Conservation (phyloP, 1,140 invertebrate species). For the Homarus americanus region DNA sequence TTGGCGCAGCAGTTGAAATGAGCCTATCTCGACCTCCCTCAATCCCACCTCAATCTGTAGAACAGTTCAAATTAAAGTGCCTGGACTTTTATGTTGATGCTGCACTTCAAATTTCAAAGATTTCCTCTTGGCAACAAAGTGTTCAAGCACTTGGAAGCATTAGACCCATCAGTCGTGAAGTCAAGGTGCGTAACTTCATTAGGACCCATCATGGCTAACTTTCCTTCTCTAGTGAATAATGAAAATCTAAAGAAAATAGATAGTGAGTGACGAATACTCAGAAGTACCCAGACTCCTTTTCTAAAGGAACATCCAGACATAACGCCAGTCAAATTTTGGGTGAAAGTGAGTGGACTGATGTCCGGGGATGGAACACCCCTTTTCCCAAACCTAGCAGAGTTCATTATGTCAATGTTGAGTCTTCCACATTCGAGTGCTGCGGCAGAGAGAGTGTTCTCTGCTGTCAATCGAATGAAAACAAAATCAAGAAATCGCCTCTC, state of each 20-base stretch:
- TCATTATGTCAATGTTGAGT: conserved; percentile 23
- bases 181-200: conserved; percentile 14
- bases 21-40: background rate
- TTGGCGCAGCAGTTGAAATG: conserved; percentile 28
- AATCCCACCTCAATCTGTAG: conserved; percentile 1
- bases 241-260: conserved; percentile 25
- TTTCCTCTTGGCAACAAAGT: conserved; percentile 26
- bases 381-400: conserved; percentile 33
- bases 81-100: conserved; percentile 8
- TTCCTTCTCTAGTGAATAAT: conserved; percentile 24
- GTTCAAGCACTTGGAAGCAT: conserved; percentile 29
- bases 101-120: conserved; percentile 38
- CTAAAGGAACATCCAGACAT: no score
- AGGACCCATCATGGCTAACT: conserved; percentile 31
- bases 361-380: conserved; percentile 35
- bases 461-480: conserved; percentile 35
- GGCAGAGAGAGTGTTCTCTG: conserved; percentile 33
- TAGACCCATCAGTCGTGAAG: conserved; percentile 42
- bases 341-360: conserved; percentile 31
- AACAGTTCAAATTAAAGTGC: conserved; percentile 32
- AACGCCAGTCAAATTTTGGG: no score
- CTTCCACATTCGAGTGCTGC: conserved; percentile 13
- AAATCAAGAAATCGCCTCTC: conserved; percentile 35
- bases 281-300: background rate
- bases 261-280: conserved; percentile 33